Evolutionary conservation across 2,113 vertebrate genomes (phyloP), one percentile per base, ranked within the genome.

Genomic region (Spheniscus mendiculus): DNA sequence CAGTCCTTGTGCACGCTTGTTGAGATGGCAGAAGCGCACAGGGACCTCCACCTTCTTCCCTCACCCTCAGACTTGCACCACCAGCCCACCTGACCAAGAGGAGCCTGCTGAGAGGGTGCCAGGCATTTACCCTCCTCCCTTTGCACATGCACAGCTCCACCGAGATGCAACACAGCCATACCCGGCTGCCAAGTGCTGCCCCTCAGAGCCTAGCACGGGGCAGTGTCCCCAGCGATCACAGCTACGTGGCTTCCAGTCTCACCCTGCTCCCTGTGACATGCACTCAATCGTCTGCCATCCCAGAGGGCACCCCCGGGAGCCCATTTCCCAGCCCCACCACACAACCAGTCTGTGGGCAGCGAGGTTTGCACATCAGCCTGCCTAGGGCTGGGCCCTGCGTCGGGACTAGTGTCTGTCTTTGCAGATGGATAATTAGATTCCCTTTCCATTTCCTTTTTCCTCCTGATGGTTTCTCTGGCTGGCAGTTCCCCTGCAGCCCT

Each of bases 371-470:
- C 81, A 59, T 12, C 79, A 71, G 38, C 10, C 59, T 63, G 72
- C 42, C 67, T 72, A 27, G 27, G 40, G 56, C 70, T 44, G 72
- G 65, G 90, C 67, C 42, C 53, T 40, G 45, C 2, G 0, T 79
- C 2, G 0, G 29, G 72, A 69, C 58, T 7, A 62, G 45, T 5
- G 12, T 83, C 76, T 88, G 76, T 47, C 77, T 93, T 77, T 72
- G 86, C 95, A 96, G 83, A 96, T 79, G 69, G 73, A 74, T 92
- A 96, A 93, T 96, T 88, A 90, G 84, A 96, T 96, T 96, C 73
- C n/a, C 38, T 63, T 89, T 79, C 96, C 83, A 95, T 80, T 94
- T 91, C 84, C 95, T 83, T 82, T 85, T 77, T 62, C 78, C 53
- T 97, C 62, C 73, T 49, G 77, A 72, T 45, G 91, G 87, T 91